phyloP scores from a whole-genome alignment of 1,140 invertebrate species.

The Melitaea cinxia region DNA sequence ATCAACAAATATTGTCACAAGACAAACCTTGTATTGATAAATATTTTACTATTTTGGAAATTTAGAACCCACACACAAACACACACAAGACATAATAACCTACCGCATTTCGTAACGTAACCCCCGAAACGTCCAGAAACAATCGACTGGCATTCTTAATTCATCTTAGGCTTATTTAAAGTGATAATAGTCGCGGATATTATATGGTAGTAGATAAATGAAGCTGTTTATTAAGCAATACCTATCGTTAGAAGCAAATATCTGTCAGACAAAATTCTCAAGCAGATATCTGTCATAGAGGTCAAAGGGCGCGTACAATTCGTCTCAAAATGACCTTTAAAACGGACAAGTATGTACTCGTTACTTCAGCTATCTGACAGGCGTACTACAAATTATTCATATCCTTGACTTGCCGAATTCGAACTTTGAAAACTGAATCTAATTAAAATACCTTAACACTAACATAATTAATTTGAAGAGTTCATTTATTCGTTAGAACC shows the following conservation, averaged over 20 bases:
- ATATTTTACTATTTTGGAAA: too few relatives aligned
- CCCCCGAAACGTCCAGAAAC: too few relatives aligned
- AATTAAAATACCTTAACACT: background rate
- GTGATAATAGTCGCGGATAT: too few relatives aligned
- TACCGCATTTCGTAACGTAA: too few relatives aligned
- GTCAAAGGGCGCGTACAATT: constrained; percentile 56
- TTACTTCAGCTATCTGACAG: constrained; percentile 26
- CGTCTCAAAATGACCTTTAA: constrained; percentile 56
- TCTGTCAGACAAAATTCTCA: background rate
- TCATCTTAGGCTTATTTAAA: too few relatives aligned
- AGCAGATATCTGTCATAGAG: constrained; percentile 56
- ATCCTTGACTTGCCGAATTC: background rate
- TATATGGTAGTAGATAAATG: too few relatives aligned
- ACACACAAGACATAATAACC: too few relatives aligned
- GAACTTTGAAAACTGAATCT: background rate
- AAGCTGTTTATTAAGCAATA: background rate
- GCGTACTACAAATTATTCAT: constrained; percentile 21
- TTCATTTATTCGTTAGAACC: background rate
- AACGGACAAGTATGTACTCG: constrained; percentile 25
- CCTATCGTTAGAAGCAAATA: background rate
- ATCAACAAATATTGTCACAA: too few relatives aligned
- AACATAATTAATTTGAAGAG: background rate
- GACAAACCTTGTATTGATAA: too few relatives aligned
- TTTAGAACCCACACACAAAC: too few relatives aligned
- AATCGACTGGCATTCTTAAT: too few relatives aligned